These are phyloP conservation scores for Machimus atricapillus DNA, from an alignment of 2,888 invertebrate species.

Conservation along the genomic window DNA sequence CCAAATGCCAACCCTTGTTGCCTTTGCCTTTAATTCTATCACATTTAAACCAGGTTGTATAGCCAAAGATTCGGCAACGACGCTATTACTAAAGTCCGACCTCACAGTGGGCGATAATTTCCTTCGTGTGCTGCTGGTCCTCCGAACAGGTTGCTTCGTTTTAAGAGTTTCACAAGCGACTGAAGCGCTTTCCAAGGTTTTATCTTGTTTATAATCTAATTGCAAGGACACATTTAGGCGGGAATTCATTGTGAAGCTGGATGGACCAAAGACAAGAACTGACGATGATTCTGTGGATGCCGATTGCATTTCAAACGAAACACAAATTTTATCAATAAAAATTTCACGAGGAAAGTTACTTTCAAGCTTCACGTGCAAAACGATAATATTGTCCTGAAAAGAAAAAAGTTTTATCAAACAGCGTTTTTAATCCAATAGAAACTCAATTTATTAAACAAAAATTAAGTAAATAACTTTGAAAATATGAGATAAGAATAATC, in stretches of 20 bases:
- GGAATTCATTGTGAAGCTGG: conserved; percentile 56
- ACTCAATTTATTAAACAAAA: no score
- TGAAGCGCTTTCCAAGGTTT: conserved; percentile 76
- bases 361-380: conserved; percentile 66
- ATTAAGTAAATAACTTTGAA: no score
- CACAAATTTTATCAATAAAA: conserved; percentile 68
- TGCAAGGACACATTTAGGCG: conserved; percentile 69
- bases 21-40: conserved; percentile 68
- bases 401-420: background rate
- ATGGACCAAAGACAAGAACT: conserved; percentile 56
- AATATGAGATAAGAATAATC: no score
- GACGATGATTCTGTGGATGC: background rate
- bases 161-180: conserved; percentile 75
- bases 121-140: conserved; percentile 76
- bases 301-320: conserved; percentile 70
- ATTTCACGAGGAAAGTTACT: conserved; percentile 73
- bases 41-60: conserved; percentile 73
- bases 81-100: conserved; percentile 70
- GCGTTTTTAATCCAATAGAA: no score
- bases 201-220: conserved; percentile 83
- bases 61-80: conserved; percentile 64
- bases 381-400: conserved; percentile 66
- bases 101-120: conserved; percentile 72
- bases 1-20: conserved; percentile 73
- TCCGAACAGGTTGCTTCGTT: conserved; percentile 66